These are phyloP conservation scores for Melieria crassipennis DNA, from an alignment of 2,888 invertebrate genomes.

Conservation along the genomic window DNA sequence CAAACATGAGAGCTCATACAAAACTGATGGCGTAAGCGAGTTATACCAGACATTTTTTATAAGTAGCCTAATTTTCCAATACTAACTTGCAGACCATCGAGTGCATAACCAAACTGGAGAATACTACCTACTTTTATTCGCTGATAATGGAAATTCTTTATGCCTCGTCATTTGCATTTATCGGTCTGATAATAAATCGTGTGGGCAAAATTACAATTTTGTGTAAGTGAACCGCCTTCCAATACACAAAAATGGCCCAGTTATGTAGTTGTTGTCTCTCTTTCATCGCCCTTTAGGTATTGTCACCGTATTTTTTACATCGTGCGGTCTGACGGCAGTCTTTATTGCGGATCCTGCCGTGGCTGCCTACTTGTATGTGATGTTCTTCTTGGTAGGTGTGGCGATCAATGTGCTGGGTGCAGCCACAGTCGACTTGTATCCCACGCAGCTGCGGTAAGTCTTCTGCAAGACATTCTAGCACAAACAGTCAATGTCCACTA, in stretches of 20 bases:
- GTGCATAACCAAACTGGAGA: conserved; percentile 51
- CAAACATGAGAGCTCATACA: conserved; percentile 44
- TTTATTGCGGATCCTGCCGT: conserved; percentile 48
- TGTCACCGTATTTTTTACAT: conserved; percentile 47
- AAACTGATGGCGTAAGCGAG: conserved; percentile 44
- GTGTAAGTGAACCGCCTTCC: conserved; percentile 45
- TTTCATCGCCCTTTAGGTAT: conserved; percentile 40
- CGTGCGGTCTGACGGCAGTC: conserved; percentile 48
- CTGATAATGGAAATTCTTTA: conserved; percentile 54
- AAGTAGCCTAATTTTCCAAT: background rate
- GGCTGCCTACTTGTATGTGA: conserved; percentile 53
- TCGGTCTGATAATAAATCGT: conserved; percentile 55
- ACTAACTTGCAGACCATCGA: conserved; percentile 39
- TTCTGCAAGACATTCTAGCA: background rate
- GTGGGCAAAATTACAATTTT: conserved; percentile 56
- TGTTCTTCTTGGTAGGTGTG: conserved; percentile 50
- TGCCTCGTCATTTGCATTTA: conserved; percentile 51
- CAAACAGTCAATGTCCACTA: no score
- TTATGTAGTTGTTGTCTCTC: background rate
- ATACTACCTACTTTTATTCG: conserved; percentile 52
- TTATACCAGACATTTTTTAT: background rate
- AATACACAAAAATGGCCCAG: background rate
- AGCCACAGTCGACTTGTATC: conserved; percentile 59
- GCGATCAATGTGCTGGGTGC: conserved; percentile 56
- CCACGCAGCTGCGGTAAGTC: conserved; percentile 58